Evolutionary conservation across 2,888 invertebrate genomes (phyloP).

Genomic region (Therioaphis trifolii): DNA sequence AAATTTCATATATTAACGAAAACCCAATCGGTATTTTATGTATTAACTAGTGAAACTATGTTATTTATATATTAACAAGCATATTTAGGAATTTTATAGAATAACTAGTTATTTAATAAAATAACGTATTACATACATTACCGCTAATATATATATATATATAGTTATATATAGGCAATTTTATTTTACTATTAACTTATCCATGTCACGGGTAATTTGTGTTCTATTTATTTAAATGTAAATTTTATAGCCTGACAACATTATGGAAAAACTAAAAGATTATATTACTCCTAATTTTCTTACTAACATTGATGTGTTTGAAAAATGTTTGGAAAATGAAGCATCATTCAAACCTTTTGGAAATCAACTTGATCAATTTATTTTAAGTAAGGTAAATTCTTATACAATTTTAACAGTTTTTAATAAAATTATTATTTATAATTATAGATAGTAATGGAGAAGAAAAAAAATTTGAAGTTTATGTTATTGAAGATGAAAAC

Average conservation of each 20-base stretch:
- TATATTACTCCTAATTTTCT: constrained; percentile 79
- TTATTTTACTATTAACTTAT: too few species aligned
- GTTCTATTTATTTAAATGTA: background rate
- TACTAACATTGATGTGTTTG: constrained; percentile 80
- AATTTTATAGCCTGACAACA: constrained; percentile 77
- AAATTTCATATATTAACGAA: too few species aligned
- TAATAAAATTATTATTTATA: background rate
- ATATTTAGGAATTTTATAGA: too few species aligned
- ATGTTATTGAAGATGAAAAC: constrained; percentile 79
- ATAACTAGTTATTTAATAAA: too few species aligned
- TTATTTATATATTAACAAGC: too few species aligned
- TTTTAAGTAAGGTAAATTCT: constrained; percentile 2
- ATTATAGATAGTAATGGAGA: constrained; percentile 54
- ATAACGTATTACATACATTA: too few species aligned
- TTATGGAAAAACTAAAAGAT: constrained; percentile 76
- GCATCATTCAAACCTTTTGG: constrained; percentile 83
- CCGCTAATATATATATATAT: too few species aligned
- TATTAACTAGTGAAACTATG: too few species aligned
- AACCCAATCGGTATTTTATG: too few species aligned
- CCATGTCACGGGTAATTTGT: too few species aligned
- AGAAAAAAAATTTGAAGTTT: constrained; percentile 79
- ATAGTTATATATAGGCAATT: too few species aligned
- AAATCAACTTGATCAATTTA: constrained; percentile 72
- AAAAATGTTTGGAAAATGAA: constrained; percentile 77
- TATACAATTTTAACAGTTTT: background rate